Percentiles rank a stretch among this genome's conserved stretches.
Evolutionary conservation across 1,140 invertebrate species (phyloP).

Genomic region (Elysia chlorotica): DNA sequence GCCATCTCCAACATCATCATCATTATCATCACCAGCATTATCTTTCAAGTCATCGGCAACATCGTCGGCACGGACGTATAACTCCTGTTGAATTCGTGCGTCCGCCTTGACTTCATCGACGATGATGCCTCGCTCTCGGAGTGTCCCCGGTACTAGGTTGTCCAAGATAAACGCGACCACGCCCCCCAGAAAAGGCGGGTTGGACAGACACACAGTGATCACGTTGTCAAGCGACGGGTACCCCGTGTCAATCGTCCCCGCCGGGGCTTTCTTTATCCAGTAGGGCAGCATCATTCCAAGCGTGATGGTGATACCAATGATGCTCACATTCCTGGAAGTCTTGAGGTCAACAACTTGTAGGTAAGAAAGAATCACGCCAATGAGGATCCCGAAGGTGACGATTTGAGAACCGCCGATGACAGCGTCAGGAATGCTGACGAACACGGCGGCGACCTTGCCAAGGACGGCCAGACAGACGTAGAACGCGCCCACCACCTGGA

Average conservation of each 20-base stretch:
- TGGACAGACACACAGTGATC: conserved; percentile 39
- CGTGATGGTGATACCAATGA: conserved; percentile 87
- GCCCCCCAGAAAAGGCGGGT: conserved; percentile 60
- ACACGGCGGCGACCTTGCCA: conserved; percentile 78
- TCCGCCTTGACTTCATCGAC: not conserved
- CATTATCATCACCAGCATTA: not conserved
- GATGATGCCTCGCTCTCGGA: conserved; percentile 12
- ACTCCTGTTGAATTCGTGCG: not conserved
- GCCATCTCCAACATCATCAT: conserved; percentile 19
- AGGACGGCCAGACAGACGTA: conserved; percentile 73
- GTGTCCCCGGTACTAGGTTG: conserved; percentile 58
- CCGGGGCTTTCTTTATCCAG: conserved; percentile 69
- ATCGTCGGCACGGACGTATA: not conserved
- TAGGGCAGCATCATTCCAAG: conserved; percentile 78
- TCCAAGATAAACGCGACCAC: conserved; percentile 59
- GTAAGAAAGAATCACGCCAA: conserved; percentile 43
- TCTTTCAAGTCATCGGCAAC: not conserved
- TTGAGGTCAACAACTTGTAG: conserved; percentile 60
- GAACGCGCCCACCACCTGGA: conserved; percentile 77
- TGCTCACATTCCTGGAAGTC: conserved; percentile 80
- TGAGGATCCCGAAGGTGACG: conserved; percentile 76
- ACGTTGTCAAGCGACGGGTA: conserved; percentile 31
- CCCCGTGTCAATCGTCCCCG: conserved; percentile 74
- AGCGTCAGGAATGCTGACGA: conserved; percentile 85
- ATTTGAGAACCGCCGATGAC: conserved; percentile 85